These are phyloP conservation scores for Paramuricea clavata DNA, from an alignment of 92 coral and sea anemone genomes.

Conservation along the genomic window DNA sequence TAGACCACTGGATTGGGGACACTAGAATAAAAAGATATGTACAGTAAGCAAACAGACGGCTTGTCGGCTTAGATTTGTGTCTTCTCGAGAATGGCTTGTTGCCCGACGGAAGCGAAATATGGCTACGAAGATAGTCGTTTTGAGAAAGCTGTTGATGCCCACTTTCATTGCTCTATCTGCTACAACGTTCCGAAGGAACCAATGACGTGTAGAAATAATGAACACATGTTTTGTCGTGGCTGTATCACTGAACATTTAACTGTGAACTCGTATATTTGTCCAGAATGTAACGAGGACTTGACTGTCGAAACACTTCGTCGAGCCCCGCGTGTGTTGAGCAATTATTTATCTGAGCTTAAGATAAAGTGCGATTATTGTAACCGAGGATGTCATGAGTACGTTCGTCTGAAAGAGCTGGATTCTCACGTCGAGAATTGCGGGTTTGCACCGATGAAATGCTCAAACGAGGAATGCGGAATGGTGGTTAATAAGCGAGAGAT, in stretches of 20 bases:
- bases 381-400: slow-evolving; percentile 56
- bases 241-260: slow-evolving; percentile 68
- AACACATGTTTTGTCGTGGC: slow-evolving; percentile 70
- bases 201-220: slow-evolving; percentile 62
- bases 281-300: slow-evolving; percentile 67
- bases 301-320: slow-evolving; percentile 43
- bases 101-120: neutral
- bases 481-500: neutral
- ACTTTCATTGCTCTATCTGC: slow-evolving; percentile 72
- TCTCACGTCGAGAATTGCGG: slow-evolving; percentile 50
- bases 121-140: slow-evolving; percentile 27
- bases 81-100: neutral
- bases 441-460: slow-evolving; percentile 62
- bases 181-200: slow-evolving; percentile 73
- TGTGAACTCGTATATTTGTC: slow-evolving; percentile 50
- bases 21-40: no score
- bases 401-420: slow-evolving; percentile 47
- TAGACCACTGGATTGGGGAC: no score
- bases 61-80: no score
- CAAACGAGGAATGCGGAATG: slow-evolving; percentile 53
- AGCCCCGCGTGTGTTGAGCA: slow-evolving; percentile 63
- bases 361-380: slow-evolving; percentile 58
- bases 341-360: slow-evolving; percentile 57
- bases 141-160: slow-evolving; percentile 49
- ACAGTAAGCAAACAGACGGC: no score